Conservation (phyloP, 1,140 invertebrate species). For the silkworm (Bombyx mori) region DNA sequence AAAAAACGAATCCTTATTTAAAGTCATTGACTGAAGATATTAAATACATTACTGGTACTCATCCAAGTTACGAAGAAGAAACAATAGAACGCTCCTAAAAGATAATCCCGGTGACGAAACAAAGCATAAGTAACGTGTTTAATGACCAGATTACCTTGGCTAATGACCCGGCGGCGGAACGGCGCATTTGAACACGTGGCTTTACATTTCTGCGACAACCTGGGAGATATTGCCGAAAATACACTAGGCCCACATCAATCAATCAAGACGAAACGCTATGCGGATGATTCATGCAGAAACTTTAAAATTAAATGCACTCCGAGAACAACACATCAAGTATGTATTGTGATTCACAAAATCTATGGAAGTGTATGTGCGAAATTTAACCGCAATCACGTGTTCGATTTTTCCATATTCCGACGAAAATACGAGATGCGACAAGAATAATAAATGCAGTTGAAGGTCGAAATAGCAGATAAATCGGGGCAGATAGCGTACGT, state of each 20-base stretch:
- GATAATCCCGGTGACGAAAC: no score
- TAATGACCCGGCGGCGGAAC: conserved; percentile 9
- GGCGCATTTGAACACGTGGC: conserved; percentile 1
- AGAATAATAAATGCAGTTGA: neutral
- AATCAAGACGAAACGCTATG: neutral
- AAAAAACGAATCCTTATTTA: no score
- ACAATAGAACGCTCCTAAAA: no score
- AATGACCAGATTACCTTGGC: conserved; percentile 22
- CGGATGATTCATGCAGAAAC: conserved; percentile 1
- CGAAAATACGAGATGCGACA: neutral
- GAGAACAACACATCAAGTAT: neutral
- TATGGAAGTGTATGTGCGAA: neutral
- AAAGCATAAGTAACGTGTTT: conserved; percentile 2
- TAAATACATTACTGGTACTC: no score
- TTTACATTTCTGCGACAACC: conserved; percentile 25
- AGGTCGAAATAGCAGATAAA: no score
- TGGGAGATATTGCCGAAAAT: conserved; percentile 48
- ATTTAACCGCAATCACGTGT: neutral
- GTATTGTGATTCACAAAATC: neutral
- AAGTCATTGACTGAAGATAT: no score
- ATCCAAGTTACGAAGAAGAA: no score
- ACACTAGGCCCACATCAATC: conserved; percentile 8
- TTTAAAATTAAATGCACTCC: conserved; percentile 2
- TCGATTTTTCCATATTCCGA: neutral
- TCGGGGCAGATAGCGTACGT: neutral